Evolutionary conservation across 1,140 invertebrate genomes (phyloP), one percentile per base, ranked within the genome.

Genomic region (Macrotrachela quadricornifera): DNA sequence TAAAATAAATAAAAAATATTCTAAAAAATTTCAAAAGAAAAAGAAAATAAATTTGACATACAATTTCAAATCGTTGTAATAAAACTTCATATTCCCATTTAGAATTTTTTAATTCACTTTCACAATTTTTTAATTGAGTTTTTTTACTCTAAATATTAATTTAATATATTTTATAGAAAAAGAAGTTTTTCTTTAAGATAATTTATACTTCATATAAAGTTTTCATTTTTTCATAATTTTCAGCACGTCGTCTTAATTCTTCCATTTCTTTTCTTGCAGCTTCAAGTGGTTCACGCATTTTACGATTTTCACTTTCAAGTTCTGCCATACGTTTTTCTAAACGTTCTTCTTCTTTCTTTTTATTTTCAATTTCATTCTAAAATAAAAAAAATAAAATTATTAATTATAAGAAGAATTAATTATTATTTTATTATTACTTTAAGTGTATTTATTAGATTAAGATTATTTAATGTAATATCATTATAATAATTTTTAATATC

Each of bases 401-500:
- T 46, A 15, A 10, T 9, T 10, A 13, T 10, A 13, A 2, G 6
- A n/a, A n/a, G n/a, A n/a, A n/a, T n/a, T n/a, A n/a, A n/a, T n/a
- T 40, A 21, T n/a, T 10, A 15, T 9, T 49, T 10, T 10, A 39
- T 15, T 15, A n/a, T 38, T 66, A 79, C 78, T 71, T 82, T 85
- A 39, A 85, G 68, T 60, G 76, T 81, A 57, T 78, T 78, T 38
- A 86, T 85, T 11, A 85, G 67, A 48, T 77, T 80, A 54, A 91
- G 72, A 67, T 90, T 91, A 64, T 90, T 90, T 1, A 86, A 66
- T 1, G 83, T 85, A 43, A 91, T 86, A 59, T 90, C 83, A 61
- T 87, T 88, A 60, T 88, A 92, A 71, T 88, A 91, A 64, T 81
- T 82, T 68, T 87, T 90, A 63, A 90, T 79, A 63, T 88, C 81